Conservation (phyloP, 2,888 invertebrate genomes). For the Petrolisthes cinctipes region DNA sequence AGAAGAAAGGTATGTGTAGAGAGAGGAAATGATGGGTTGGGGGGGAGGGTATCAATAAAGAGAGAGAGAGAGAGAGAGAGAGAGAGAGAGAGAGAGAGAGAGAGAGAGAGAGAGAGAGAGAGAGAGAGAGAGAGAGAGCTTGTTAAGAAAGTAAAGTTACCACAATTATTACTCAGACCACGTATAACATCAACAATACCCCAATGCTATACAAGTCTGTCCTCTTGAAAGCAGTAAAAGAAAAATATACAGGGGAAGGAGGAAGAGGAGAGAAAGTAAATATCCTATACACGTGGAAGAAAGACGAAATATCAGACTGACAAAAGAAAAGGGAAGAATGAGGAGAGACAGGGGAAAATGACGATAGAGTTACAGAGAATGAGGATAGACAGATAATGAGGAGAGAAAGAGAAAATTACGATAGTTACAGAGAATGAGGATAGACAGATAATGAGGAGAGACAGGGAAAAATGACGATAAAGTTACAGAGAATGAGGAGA, state of each 20-base stretch:
- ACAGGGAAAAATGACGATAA: no score
- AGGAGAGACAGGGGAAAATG: background rate
- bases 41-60: background rate
- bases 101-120: background rate
- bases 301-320: background rate
- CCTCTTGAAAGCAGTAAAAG: background rate
- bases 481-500: no score
- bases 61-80: background rate
- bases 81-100: conserved; percentile 6
- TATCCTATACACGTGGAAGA: background rate
- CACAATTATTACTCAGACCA: background rate
- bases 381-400: no score
- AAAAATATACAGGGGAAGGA: background rate
- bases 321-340: background rate
- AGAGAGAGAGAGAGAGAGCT: conserved; percentile 16
- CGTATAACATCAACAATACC: background rate
- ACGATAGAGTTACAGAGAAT: background rate
- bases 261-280: background rate
- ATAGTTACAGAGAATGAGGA: no score
- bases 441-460: no score
- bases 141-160: background rate
- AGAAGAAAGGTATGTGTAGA: background rate
- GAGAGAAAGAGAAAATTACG: no score
- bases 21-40: background rate
- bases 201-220: background rate